Base-by-base conservation (phyloP, 2,113 vertebrate species). In the Suncus etruscus region DNA sequence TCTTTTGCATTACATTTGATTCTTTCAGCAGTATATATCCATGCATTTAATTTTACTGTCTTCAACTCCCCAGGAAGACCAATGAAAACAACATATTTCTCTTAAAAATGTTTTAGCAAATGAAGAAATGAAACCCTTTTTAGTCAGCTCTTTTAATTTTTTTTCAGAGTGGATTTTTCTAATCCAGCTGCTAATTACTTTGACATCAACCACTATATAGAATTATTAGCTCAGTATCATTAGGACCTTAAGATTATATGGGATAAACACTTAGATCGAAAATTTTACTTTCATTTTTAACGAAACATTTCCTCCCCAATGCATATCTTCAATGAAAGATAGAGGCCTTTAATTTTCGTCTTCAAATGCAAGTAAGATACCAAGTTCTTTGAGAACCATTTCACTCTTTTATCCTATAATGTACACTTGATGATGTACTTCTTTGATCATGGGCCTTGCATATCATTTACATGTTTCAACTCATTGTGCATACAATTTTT, bases 1-100 rank as follows among this genome's bases (percentile, higher is more conserved):
- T 83, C 70, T 61, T 95, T 86, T 86, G 85, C 68, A 80, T 94
- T 92, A 32, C 79, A 50, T 76, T 65, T 81, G 72, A 94, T 90
- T 92, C 77, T 83, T 82, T 61, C 31, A 83, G 39, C 15, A 93
- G 47, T 58, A 84, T 20, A 85, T 29, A 94, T 73, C 51, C 66
- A 85, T 87, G 66, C 39, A 78, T 92, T 93, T 83, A 66, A 91
- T 95, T 77, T 90, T 69, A 88, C 88, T 39, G 66, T 90, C 73
- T 89, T 89, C 66, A 73, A 25, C 58, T 87, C 70, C 58, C 9
- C 32, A 92, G 63, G 22, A 91, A 78, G 72, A 94, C 39, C 92
- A 86, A 88, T 77, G n/a, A 77, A 91, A 92, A 68, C 32, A 77
- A 51, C 27, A 8, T 76, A 78, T 63, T 89, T 78, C 73, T 93